These are phyloP conservation scores for Sminthurinus aureus DNA, from an alignment of 2,888 invertebrate species.

Conservation along the genomic window DNA sequence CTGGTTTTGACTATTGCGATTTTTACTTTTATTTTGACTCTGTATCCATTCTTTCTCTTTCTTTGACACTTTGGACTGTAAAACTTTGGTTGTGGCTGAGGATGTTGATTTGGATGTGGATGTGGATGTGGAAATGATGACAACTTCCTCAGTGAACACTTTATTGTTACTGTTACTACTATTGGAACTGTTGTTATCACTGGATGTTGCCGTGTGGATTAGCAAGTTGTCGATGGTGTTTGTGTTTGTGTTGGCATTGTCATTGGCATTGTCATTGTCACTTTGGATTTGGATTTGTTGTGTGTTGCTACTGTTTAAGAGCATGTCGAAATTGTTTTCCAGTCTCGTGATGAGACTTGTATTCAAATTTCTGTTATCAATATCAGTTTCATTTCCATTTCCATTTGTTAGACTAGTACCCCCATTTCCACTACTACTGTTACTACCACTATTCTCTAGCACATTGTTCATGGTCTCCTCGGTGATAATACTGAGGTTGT, in stretches of 20 bases:
- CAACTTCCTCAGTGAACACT: conserved; percentile 54
- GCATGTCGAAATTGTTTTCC: neutral
- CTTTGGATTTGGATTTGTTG: neutral
- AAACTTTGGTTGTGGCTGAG: neutral
- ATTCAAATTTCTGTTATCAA: conserved; percentile 40
- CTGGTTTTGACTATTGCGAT: conserved; percentile 35
- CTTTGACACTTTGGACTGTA: conserved; percentile 32
- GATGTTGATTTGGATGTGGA: conserved; percentile 38
- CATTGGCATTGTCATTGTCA: neutral
- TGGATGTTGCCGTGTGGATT: neutral
- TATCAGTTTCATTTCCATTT: conserved; percentile 21
- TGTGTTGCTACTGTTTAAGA: neutral
- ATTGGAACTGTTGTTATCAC: neutral
- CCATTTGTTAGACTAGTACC: conserved; percentile 32
- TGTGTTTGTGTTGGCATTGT: neutral
- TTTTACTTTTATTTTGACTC: conserved; percentile 18
- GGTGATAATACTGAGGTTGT: conserved; percentile 40
- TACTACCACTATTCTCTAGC: conserved; percentile 36
- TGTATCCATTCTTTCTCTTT: neutral
- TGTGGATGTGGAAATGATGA: conserved; percentile 48
- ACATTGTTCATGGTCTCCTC: conserved; percentile 41
- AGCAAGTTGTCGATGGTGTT: neutral
- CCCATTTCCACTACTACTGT: conserved; percentile 27
- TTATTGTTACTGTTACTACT: conserved; percentile 30
- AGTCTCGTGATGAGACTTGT: neutral